Percentiles rank a stretch among this genome's conserved stretches.
Conservation (phyloP, 37 sponge, comb jelly and placozoan species). For the Haliclona indistincta region DNA sequence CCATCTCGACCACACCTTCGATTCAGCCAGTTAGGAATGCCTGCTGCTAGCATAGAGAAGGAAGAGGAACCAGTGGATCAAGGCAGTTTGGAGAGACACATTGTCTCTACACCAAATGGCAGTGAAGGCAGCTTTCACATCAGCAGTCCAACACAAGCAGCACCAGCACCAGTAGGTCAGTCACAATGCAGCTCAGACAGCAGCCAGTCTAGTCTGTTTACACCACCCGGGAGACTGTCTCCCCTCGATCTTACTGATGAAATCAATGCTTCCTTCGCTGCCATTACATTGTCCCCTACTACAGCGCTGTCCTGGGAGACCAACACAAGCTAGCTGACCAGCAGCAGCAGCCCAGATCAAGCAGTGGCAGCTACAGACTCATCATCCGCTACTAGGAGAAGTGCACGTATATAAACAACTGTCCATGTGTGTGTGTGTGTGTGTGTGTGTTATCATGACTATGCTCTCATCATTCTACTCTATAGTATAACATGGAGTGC, state of each 20-base stretch:
- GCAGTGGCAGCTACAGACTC: too few species aligned
- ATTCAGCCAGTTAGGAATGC: conserved; percentile 39
- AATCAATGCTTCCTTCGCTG: background rate
- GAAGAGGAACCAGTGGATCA: background rate
- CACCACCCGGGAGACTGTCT: conserved; percentile 4
- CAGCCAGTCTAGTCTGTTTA: background rate
- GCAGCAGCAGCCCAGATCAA: too few species aligned
- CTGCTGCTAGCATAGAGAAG: background rate
- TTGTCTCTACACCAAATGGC: background rate
- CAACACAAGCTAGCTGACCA: too few species aligned
- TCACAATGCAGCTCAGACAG: background rate
- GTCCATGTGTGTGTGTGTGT: conserved; percentile 43
- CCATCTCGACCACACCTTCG: conserved; percentile 1
- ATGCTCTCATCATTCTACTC: background rate
- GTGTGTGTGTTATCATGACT: conserved; percentile 34
- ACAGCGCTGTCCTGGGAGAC: too few species aligned
- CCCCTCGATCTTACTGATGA: conserved; percentile 25
- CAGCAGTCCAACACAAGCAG: background rate
- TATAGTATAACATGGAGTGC: background rate
- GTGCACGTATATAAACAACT: conserved; percentile 3
- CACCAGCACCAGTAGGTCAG: background rate
- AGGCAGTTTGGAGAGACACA: background rate
- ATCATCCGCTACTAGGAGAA: too few species aligned
- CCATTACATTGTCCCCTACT: too few species aligned
- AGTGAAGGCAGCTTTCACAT: background rate